Conservation (phyloP, 2,113 vertebrate genomes). For the Lophius piscatorius region DNA sequence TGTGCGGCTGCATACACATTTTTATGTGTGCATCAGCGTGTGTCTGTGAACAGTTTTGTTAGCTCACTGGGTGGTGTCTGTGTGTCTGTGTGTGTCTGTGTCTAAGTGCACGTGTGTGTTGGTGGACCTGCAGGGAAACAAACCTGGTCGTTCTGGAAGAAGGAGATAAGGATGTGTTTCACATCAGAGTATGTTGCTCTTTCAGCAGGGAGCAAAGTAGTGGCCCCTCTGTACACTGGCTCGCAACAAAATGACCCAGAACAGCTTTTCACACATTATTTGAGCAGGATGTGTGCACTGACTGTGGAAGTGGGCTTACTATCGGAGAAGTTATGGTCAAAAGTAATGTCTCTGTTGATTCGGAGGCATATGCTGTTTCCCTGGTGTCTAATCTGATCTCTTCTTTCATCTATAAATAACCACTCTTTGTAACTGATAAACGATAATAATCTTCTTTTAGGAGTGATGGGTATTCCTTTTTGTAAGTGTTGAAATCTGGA, state of each 20-base stretch:
- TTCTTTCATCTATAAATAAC: not conserved
- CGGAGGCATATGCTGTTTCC: not conserved
- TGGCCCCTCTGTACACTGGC: conserved; percentile 37
- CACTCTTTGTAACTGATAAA: not conserved
- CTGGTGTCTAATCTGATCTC: conserved; percentile 1
- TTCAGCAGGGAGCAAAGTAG: conserved; percentile 57
- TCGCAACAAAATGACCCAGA: conserved; percentile 39
- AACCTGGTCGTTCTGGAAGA: conserved; percentile 71
- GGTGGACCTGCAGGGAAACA: conserved; percentile 60
- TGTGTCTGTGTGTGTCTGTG: conserved; percentile 21
- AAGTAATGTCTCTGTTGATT: conserved; percentile 12
- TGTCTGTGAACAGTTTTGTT: conserved; percentile 44
- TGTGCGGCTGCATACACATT: conserved; percentile 30
- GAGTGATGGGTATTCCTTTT: not conserved
- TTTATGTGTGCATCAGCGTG: conserved; percentile 55
- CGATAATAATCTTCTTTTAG: not conserved
- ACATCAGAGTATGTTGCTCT: conserved; percentile 54
- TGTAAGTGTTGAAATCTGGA: not conserved
- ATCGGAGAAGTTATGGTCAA: conserved; percentile 1
- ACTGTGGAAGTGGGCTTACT: conserved; percentile 1
- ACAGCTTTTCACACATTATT: conserved; percentile 56
- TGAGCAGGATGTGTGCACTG: conserved; percentile 9
- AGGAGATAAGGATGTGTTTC: conserved; percentile 69
- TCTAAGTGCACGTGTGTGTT: conserved; percentile 25
- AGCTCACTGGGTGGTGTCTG: conserved; percentile 46